Percentiles rank a stretch among this genome's conserved stretches.
These are phyloP conservation scores for Pristionchus arcanus DNA, from an alignment of 2,888 invertebrate genomes.

Conservation along the genomic window DNA sequence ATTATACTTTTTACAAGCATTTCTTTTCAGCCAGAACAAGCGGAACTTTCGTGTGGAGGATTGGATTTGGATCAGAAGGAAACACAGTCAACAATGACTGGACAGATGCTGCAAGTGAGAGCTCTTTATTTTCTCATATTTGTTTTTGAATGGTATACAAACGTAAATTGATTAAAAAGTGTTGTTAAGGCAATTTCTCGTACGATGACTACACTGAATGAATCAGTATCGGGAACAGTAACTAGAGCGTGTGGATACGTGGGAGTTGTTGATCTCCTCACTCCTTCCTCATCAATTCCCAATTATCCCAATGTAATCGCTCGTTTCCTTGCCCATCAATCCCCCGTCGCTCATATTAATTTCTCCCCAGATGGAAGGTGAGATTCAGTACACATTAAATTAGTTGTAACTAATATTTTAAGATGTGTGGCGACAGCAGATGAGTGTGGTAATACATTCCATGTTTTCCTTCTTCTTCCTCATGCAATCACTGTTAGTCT, in stretches of 20 bases:
- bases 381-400: too few relatives aligned
- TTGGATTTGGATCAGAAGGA: conserved; percentile 56
- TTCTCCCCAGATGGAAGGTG: conserved; percentile 66
- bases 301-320: conserved; percentile 60
- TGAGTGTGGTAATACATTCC: conserved; percentile 84
- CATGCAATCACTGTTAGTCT: conserved; percentile 90
- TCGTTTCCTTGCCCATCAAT: conserved; percentile 75
- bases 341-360: conserved; percentile 60
- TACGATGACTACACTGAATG: conserved; percentile 81
- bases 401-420: background rate
- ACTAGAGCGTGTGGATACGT: conserved; percentile 63
- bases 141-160: background rate
- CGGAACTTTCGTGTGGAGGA: conserved; percentile 61
- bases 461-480: conserved; percentile 94
- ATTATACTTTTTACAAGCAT: background rate
- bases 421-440: conserved; percentile 73
- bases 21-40: conserved; percentile 27
- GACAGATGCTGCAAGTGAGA: conserved; percentile 40
- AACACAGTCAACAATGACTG: conserved; percentile 5
- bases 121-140: background rate
- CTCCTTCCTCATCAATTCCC: conserved; percentile 58
- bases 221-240: conserved; percentile 77
- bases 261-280: conserved; percentile 64
- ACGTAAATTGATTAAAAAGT: background rate
- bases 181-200: conserved; percentile 80